These are phyloP conservation scores for Acromyrmex charruanus DNA, from an alignment of 1,140 invertebrate genomes.

Conservation along the genomic window DNA sequence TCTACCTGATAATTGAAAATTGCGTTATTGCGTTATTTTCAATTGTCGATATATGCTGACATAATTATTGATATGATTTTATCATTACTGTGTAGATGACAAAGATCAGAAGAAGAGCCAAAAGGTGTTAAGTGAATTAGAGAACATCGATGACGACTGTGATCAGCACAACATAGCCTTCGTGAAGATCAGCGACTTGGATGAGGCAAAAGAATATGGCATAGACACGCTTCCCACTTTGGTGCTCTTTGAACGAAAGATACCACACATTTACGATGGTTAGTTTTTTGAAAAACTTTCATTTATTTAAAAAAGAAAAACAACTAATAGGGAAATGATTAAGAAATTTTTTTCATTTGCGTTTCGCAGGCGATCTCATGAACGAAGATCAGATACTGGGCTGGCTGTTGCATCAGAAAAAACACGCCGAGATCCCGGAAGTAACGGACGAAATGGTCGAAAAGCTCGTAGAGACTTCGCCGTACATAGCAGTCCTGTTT, in stretches of 20 bases:
- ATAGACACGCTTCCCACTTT: conserved; percentile 93
- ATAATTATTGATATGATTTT: background rate
- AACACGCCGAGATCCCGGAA: conserved; percentile 96
- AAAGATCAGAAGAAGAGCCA: conserved; percentile 96
- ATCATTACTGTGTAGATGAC: conserved; percentile 89
- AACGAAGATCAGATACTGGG: conserved; percentile 96
- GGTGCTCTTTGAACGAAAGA: conserved; percentile 95
- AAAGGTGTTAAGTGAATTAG: conserved; percentile 94
- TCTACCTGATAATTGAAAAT: background rate
- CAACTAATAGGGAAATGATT: background rate
- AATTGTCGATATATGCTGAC: background rate
- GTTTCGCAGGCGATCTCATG: conserved; percentile 91
- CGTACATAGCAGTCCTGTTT: conserved; percentile 94
- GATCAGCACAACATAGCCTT: conserved; percentile 97
- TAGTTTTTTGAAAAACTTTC: conserved; percentile 46
- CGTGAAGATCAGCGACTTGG: conserved; percentile 96
- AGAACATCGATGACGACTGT: conserved; percentile 98
- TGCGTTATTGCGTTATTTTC: background rate
- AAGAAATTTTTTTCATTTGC: background rate
- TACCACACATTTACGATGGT: conserved; percentile 96
- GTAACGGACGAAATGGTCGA: conserved; percentile 98
- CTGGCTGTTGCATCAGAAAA: conserved; percentile 96
- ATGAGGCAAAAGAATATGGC: conserved; percentile 96
- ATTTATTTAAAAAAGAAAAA: background rate
- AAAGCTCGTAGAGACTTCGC: conserved; percentile 93